Conservation (phyloP, 2,113 vertebrate species). For the Scomber colias region DNA sequence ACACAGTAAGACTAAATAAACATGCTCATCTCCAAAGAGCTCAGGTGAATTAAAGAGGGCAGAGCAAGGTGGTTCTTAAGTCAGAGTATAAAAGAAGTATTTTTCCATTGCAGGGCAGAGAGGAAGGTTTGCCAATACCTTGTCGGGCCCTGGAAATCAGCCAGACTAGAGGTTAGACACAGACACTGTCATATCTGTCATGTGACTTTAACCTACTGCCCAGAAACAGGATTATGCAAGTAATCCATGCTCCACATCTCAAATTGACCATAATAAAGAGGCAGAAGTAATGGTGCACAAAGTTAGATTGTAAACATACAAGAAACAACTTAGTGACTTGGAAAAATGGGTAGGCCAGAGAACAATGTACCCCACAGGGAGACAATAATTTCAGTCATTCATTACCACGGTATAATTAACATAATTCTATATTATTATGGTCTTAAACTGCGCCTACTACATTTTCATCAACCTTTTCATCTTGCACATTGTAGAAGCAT, state of each 20-base stretch:
- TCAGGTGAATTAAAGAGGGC: conserved; percentile 7
- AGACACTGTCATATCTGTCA: not conserved
- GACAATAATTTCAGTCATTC: not conserved
- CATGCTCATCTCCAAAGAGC: not conserved
- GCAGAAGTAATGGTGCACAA: not conserved
- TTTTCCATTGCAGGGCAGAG: conserved; percentile 42
- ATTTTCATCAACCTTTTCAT: not conserved
- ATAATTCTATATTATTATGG: conserved; percentile 24
- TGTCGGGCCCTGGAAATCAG: conserved; percentile 12
- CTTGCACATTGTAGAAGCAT: not conserved
- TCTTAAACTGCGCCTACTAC: not conserved
- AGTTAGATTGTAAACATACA: not conserved
- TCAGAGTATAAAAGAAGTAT: conserved; percentile 3
- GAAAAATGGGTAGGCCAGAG: not conserved
- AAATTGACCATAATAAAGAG: not conserved
- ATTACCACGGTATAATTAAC: conserved; percentile 6
- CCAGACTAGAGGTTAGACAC: conserved; percentile 5
- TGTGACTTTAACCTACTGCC: conserved; percentile 21
- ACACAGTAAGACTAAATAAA: conserved; percentile 11
- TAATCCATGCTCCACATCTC: conserved; percentile 5
- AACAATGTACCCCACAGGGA: not conserved
- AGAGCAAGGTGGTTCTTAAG: not conserved
- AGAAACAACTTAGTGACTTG: not conserved
- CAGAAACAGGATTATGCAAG: conserved; percentile 13
- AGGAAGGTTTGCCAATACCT: not conserved